Evolutionary conservation across 53 echinoderm and acorn worm genomes (phyloP), one percentile per base, ranked within the genome.

Genomic region (Paracentrotus lividus): DNA sequence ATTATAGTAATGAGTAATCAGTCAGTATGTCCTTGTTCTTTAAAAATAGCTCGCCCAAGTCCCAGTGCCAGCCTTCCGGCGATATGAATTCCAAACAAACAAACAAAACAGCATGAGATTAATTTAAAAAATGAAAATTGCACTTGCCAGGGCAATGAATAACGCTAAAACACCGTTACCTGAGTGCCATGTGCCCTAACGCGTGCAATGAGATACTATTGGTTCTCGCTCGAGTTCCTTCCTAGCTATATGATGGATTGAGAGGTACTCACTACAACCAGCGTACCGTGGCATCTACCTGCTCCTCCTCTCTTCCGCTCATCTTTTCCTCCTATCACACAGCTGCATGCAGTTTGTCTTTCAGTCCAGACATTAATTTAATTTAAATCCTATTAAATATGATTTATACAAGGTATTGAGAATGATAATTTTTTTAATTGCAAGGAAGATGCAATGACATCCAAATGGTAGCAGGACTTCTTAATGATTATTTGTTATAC

Each of bases 61-160:
- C 34, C 34, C 52, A n/a, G n/a, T n/a, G 45, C 52, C 43, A 10
- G 34, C 86, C 86, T 86, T 86, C 86, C 86, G 86, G 86, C 86
- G 86, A 86, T 86, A 27, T 33, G 38, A 86, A 86, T 86, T 86
- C 86, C 86, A 86, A 86, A 86, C 56, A 86, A 86, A 86, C 53
- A 86, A 81, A 81, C 81, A 81, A n/a, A 81, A 81, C 81, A 81
- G 45, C 26, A 27, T 81, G 81, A 81, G 47, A 81, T 81, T n/a
- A n/a, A n/a, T 45, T 81, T 5, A 81, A 81, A 81, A 81, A 23
- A 45, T 3, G 47, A 49, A 45, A 76, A 81, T 45, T n/a, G 44
- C 45, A 45, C 20, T 81, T 44, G 42, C 24, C n/a, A 32, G 10
- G 47, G 47, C n/a, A 27, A 81, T 47, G 47, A n/a, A 56, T 86